phyloP scores from a whole-genome alignment of 2,113 vertebrate genomes.

The Chionomys nivalis region DNA sequence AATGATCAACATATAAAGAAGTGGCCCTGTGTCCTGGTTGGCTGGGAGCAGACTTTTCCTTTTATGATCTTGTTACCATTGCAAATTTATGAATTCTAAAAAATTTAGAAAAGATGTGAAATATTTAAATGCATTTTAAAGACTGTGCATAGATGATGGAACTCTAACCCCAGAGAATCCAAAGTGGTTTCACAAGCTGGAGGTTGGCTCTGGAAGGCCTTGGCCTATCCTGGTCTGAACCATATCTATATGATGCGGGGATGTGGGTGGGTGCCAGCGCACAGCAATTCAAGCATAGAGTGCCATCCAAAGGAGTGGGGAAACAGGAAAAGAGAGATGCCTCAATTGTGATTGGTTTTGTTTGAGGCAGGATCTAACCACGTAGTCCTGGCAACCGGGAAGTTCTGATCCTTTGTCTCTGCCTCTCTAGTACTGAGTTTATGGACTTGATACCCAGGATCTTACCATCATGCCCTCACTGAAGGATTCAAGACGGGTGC shows the following conservation, averaged over 20 bases:
- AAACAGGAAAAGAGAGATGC: rapidly evolving
- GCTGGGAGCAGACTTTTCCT: constrained; percentile 51
- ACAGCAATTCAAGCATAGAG: constrained; percentile 53
- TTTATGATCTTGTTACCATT: constrained; percentile 81
- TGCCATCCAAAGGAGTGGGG: neutral
- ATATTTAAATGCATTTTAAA: constrained; percentile 81
- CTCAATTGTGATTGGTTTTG: too few species aligned
- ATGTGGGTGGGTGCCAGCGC: neutral
- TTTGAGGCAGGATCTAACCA: neutral
- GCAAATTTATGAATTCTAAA: constrained; percentile 85
- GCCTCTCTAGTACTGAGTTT: neutral
- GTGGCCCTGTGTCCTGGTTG: constrained; percentile 52
- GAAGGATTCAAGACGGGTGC: neutral
- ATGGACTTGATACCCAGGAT: neutral
- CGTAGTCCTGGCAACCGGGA: neutral
- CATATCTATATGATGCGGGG: neutral
- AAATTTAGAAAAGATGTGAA: constrained; percentile 81
- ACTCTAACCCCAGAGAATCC: neutral
- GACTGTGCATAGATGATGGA: constrained; percentile 63
- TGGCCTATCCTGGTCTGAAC: neutral
- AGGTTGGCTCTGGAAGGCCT: neutral
- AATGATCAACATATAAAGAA: constrained; percentile 78
- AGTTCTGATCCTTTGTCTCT: neutral
- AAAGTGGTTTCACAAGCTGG: neutral
- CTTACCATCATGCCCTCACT: neutral